Conservation (phyloP, 2,113 vertebrate species). For the Octodon degus region DNA sequence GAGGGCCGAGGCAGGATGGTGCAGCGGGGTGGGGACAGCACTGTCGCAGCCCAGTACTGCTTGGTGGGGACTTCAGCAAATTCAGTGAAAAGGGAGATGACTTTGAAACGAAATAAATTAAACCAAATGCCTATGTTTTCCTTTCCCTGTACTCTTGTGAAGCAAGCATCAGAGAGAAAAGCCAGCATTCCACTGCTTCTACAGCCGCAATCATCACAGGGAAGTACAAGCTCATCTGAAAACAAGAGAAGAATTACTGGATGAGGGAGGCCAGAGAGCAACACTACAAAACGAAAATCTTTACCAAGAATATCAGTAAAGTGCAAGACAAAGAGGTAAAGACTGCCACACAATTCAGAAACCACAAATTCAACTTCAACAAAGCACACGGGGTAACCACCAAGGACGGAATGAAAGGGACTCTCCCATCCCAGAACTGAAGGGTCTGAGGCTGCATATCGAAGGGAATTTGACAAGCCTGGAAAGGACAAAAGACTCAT, state of each 20-base stretch:
- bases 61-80: not conserved
- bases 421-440: not conserved
- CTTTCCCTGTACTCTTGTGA: not conserved
- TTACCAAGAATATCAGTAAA: not conserved
- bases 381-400: not conserved
- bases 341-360: not conserved
- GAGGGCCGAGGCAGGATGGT: fast-evolving
- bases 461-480: fast-evolving
- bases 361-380: not conserved
- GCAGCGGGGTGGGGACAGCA: fast-evolving
- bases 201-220: not conserved
- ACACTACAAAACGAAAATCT: not conserved
- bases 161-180: not conserved
- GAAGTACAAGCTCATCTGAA: not conserved
- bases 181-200: no score
- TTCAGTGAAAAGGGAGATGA: not conserved
- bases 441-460: not conserved
- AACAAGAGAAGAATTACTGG: not conserved
- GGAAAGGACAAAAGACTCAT: not conserved
- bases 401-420: not conserved
- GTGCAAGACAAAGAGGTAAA: not conserved
- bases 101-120: not conserved
- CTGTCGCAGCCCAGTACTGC: not conserved
- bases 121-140: not conserved
- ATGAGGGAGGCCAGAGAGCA: not conserved